Base-by-base conservation (phyloP, 2,888 invertebrate genomes). In the Oeneis ivallda region DNA sequence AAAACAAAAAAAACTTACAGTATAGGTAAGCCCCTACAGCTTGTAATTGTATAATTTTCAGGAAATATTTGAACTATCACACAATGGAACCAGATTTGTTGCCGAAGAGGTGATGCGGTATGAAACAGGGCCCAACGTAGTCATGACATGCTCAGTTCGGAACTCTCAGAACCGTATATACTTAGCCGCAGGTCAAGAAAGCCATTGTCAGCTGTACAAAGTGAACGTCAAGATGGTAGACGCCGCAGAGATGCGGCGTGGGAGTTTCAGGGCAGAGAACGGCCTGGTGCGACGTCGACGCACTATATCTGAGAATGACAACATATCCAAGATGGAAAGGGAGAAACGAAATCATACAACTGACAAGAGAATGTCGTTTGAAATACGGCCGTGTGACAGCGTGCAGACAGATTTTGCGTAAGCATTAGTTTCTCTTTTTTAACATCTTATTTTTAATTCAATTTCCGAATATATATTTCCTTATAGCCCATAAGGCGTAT, bases 31-130 rank as follows among this genome's bases (percentile, higher is more conserved):
- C 6, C 32, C 1, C 37, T 37, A 9, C 9, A 37, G 37, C 37
- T 37, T 37, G 37, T 37, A 9, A 11, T 5, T 11, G 3, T 49
- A 75, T 75, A 8, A 41, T 87, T 93, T 65, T 50, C 81, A 98
- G 98, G 98, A 98, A 94, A 96, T 98, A 79, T 98, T 96, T 89
- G 98, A 98, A 86, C 87, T 98, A 62, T 96, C 95, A 65, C 96
- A 97, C 81, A 95, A 97, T 89, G 97, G 97, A 34, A 93, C 93
- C 41, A 94, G 94, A 72, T 97, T 97, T 80, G 93, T 96, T 64
- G 97, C 97, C 0, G 96, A 97, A 84, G 97, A 98, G 91, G 95
- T 98, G 65, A 95, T 96, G 80, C 93, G 97, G 62, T 96, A 97
- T 81, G 97, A 98, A 85, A 98, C 98, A 1, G 97, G 97, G 2